phyloP scores from a whole-genome alignment of 2,888 invertebrate species.

The Cordilura impudica region DNA sequence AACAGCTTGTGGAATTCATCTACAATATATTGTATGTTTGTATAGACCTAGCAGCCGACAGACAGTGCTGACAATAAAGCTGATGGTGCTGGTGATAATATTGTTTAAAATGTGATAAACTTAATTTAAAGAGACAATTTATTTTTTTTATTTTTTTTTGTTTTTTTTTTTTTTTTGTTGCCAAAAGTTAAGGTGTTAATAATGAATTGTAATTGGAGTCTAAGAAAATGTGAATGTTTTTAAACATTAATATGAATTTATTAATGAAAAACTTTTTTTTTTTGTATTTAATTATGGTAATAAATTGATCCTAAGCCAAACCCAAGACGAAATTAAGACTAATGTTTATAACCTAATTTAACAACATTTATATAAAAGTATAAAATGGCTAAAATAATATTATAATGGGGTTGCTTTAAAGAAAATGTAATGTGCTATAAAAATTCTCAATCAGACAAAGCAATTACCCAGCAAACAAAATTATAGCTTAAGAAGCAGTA shows the following conservation, averaged over 20 bases:
- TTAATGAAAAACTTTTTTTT: neutral
- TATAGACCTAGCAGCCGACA: neutral
- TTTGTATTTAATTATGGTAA: too few relatives aligned
- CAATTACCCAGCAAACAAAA: too few relatives aligned
- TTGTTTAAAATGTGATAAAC: slow-evolving; percentile 48
- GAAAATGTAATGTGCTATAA: too few relatives aligned
- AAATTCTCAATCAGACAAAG: too few relatives aligned
- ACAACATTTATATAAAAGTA: too few relatives aligned
- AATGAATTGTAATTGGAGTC: slow-evolving; percentile 23
- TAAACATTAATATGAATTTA: neutral
- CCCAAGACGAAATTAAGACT: too few relatives aligned
- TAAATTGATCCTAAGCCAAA: too few relatives aligned
- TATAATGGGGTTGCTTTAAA: too few relatives aligned
- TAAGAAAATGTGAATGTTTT: neutral
- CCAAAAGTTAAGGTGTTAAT: slow-evolving; percentile 43
- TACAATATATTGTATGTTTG: neutral
- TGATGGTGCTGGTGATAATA: slow-evolving; percentile 35
- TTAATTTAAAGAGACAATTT: slow-evolving; percentile 48
- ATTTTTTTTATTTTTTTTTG: neutral
- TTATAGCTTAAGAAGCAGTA: too few relatives aligned
- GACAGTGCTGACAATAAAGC: neutral
- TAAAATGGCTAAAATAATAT: too few relatives aligned
- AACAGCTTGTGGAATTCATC: slow-evolving; percentile 26
- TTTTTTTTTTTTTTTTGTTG: slow-evolving; percentile 19
- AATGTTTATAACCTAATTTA: too few relatives aligned